Evolutionary conservation across 2,113 vertebrate species (phyloP).

Genomic region (Phylloscopus whistleri): DNA sequence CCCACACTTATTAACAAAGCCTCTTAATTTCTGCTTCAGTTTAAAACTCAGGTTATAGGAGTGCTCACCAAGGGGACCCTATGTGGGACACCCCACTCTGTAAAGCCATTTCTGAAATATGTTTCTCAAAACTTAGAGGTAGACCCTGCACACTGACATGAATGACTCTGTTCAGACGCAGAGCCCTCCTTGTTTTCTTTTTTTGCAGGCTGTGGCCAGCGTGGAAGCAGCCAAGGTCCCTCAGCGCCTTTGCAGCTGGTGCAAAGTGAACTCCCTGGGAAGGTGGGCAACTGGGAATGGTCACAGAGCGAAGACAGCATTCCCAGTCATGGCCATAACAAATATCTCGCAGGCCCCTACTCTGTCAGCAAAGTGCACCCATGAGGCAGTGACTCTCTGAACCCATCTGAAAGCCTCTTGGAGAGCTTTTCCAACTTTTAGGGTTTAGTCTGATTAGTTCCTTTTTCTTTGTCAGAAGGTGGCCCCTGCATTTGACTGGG

Average conservation of each 20-base stretch:
- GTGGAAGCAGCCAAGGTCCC: not conserved
- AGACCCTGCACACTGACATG: not conserved
- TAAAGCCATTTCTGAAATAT: not conserved
- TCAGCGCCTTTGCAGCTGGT: not conserved
- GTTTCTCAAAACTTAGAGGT: not conserved
- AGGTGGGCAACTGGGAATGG: not conserved
- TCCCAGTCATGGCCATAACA: not conserved
- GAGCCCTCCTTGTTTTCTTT: not conserved
- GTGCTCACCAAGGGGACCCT: not conserved
- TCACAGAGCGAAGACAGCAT: fast-evolving
- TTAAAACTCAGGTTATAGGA: not conserved
- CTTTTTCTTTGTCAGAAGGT: not conserved
- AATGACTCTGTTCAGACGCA: not conserved
- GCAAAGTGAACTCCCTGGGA: not conserved
- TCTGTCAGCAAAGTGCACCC: not conserved
- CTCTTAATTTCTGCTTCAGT: not conserved
- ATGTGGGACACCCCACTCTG: not conserved
- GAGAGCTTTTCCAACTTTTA: not conserved
- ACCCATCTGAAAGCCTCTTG: not conserved
- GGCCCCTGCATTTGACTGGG: not conserved
- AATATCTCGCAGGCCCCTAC: fast-evolving
- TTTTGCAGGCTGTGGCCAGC: not conserved
- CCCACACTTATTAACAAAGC: not conserved
- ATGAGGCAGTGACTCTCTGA: not conserved
- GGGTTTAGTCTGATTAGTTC: not conserved